Conservation (phyloP, 2,797 vertebrate genomes). For the Numenius phaeopus region DNA sequence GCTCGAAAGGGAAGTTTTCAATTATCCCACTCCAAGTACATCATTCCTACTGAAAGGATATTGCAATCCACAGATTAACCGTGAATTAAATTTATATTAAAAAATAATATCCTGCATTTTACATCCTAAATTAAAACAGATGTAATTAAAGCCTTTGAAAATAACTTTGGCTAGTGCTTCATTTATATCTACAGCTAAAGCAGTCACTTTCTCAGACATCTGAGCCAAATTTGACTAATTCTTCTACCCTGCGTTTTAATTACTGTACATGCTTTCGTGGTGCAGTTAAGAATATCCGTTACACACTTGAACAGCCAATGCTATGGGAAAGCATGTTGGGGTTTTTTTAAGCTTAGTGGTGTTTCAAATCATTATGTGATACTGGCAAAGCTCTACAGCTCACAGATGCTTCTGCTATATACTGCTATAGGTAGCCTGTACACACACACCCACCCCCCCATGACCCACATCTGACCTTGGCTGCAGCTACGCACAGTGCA, state of each 20-base stretch:
- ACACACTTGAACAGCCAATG: slow-evolving; percentile 40
- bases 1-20: slow-evolving; percentile 56
- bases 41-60: slow-evolving; percentile 82
- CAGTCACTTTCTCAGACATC: slow-evolving; percentile 66
- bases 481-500: not conserved
- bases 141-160: slow-evolving; percentile 71
- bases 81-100: slow-evolving; percentile 70
- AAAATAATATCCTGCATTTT: slow-evolving; percentile 68
- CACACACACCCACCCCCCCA: not conserved
- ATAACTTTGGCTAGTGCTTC: slow-evolving; percentile 70
- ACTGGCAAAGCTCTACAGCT: not conserved
- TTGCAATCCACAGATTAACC: slow-evolving; percentile 81
- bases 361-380: slow-evolving; percentile 27
- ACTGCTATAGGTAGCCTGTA: not conserved
- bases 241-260: slow-evolving; percentile 70
- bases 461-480: not conserved
- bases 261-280: slow-evolving; percentile 54
- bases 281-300: slow-evolving; percentile 63
- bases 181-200: slow-evolving; percentile 67
- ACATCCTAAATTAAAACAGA: slow-evolving; percentile 75
- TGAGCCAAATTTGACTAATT: slow-evolving; percentile 56
- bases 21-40: slow-evolving; percentile 73
- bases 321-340: not conserved
- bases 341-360: not conserved
- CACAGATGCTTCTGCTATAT: not conserved